These are phyloP conservation scores for Galbula dea DNA, from an alignment of 2,113 vertebrate species.

Conservation along the genomic window DNA sequence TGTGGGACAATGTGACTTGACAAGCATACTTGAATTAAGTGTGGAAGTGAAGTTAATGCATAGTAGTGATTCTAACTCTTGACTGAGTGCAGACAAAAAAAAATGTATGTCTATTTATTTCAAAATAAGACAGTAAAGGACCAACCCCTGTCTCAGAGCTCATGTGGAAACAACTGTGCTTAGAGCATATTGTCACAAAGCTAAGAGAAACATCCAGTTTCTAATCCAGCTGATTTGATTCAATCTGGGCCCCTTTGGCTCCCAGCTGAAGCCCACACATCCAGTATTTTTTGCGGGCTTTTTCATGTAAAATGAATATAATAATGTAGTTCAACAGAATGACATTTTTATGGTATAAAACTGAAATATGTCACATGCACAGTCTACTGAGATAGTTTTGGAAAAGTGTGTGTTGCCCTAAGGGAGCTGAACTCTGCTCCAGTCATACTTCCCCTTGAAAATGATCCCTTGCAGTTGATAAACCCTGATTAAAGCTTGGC, in stretches of 20 bases:
- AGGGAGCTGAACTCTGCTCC: neutral
- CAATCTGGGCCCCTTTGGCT: neutral
- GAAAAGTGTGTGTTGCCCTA: neutral
- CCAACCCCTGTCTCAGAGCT: neutral
- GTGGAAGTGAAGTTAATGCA: neutral
- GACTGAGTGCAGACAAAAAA: neutral
- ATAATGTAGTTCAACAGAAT: neutral
- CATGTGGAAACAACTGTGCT: neutral
- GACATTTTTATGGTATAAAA: neutral
- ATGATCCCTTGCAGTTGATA: neutral
- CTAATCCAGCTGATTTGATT: neutral
- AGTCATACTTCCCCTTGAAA: neutral
- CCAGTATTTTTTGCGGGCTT: neutral
- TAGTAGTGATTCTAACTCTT: neutral
- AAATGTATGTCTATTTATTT: neutral
- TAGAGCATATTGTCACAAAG: neutral
- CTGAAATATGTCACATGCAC: neutral
- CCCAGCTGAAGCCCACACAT: neutral
- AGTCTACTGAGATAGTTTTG: neutral
- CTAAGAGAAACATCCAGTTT: neutral
- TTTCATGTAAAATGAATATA: neutral
- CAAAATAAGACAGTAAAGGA: neutral
- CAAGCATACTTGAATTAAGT: neutral
- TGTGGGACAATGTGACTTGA: neutral
- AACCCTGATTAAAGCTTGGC: neutral